Conservation (phyloP, 2,797 vertebrate species). For the Mus minutoides region DNA sequence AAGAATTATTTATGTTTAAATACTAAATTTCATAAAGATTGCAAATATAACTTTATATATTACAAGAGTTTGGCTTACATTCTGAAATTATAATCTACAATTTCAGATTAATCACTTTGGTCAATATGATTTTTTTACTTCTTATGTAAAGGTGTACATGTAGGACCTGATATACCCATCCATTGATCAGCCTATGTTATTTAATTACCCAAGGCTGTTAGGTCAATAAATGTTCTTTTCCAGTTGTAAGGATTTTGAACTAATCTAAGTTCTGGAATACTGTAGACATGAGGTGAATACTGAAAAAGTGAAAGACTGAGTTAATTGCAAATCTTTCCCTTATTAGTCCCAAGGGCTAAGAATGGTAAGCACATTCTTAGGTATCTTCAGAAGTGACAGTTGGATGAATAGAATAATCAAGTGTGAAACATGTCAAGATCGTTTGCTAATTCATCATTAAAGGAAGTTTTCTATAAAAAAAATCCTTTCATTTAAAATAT, state of each 20-base stretch:
- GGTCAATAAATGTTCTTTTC: neutral
- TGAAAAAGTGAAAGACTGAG: neutral
- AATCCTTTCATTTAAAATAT: neutral
- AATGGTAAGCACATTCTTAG: neutral
- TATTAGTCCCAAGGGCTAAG: neutral
- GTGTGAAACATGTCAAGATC: constrained; percentile 25
- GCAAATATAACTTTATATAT: neutral
- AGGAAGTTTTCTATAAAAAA: constrained; percentile 26
- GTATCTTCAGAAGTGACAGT: neutral
- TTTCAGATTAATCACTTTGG: neutral
- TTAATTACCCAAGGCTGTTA: neutral
- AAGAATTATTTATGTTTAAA: neutral
- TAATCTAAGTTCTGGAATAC: neutral
- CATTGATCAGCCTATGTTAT: neutral
- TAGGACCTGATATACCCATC: neutral
- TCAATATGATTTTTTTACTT: neutral
- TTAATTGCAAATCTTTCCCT: neutral
- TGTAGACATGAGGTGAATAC: neutral
- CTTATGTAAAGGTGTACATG: neutral
- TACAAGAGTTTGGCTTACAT: neutral
- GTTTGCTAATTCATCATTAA: neutral
- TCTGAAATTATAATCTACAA: neutral
- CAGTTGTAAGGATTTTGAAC: neutral
- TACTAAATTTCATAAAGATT: neutral
- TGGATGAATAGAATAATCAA: neutral